Evolutionary conservation across 2,113 vertebrate species (phyloP), one percentile per base, ranked within the genome.

Genomic region (Grammomys dolichurus): DNA sequence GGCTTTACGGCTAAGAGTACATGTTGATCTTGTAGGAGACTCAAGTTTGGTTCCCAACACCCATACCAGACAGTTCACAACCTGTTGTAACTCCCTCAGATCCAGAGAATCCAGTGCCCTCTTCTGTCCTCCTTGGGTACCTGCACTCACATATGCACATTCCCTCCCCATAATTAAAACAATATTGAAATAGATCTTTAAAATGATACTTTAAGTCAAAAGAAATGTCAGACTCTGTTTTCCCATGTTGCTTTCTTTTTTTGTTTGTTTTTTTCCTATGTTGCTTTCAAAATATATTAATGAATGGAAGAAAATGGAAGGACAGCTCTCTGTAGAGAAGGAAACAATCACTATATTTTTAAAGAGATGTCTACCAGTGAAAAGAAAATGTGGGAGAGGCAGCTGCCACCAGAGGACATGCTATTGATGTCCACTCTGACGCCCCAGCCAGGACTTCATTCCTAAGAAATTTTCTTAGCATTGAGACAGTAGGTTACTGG

Each of bases 301-400:
- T 40, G 63, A 80, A 63, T 81, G 26, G 84, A 94, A 94, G 82
- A 63, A 92, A 91, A 77, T 0, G 51, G 16, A 86, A 93, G 76
- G 33, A 91, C 87, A 89, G 65, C 67, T 33, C 87, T 60, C 67
- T 33, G 58, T 70, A 88, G 82, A 58, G 40, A 77, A 40, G 54
- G 96, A 72, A 95, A 81, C 13, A 75, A 51, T 51, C 82, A 91
- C 85, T 58, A 46, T 16, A 13, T 70, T 80, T 96, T 89, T 87
- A 81, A 97, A 90, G 84, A 86, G 84, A 73, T 54, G 92, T 92
- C 63, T 90, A 31, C 14, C 82, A 43, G 22, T 65, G 76, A 84
- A 91, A 96, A 98, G 96, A 69, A 97, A 97, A 98, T 94, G 36
- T 31, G 87, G 11, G 54, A 86, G 91, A 14, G 76, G 94, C 65